Conservation (phyloP, 2,797 vertebrate genomes). For the Glyptemys insculpta region DNA sequence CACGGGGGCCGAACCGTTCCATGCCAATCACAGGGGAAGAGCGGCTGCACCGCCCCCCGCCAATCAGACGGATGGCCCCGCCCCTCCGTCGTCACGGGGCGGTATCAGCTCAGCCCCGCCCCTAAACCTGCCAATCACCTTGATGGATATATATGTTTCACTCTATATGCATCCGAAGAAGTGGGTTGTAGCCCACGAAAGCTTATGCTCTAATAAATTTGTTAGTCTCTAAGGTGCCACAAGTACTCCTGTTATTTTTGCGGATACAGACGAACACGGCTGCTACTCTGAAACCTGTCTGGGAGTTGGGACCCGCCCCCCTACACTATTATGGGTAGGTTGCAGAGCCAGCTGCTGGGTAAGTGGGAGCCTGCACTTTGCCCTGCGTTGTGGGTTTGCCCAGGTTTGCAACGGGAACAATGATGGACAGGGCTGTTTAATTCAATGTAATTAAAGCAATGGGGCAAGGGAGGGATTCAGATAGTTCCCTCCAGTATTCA, state of each 20-base stretch:
- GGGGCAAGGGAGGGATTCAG: background rate
- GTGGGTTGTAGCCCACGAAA: no score
- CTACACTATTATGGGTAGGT: no score
- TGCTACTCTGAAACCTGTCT: no score
- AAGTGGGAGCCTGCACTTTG: background rate
- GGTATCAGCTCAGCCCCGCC: rapidly evolving
- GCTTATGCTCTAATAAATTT: no score
- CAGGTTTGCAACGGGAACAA: background rate
- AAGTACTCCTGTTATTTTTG: no score
- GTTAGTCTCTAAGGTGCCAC: no score
- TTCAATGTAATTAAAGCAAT: background rate
- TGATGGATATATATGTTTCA: background rate
- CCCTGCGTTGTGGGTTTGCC: background rate
- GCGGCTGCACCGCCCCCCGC: background rate
- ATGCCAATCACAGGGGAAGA: conserved; percentile 14
- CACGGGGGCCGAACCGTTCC: background rate
- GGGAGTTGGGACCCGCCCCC: background rate
- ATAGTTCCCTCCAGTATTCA: background rate
- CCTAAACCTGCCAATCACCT: rapidly evolving
- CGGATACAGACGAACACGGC: no score
- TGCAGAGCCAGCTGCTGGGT: background rate
- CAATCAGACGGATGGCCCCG: rapidly evolving
- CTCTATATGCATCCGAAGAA: no score
- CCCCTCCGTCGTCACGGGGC: rapidly evolving
- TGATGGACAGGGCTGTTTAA: background rate